Evolutionary conservation across 2,888 invertebrate genomes (phyloP), one percentile per base, ranked within the genome.

Genomic region (Ganaspis brasiliensis): DNA sequence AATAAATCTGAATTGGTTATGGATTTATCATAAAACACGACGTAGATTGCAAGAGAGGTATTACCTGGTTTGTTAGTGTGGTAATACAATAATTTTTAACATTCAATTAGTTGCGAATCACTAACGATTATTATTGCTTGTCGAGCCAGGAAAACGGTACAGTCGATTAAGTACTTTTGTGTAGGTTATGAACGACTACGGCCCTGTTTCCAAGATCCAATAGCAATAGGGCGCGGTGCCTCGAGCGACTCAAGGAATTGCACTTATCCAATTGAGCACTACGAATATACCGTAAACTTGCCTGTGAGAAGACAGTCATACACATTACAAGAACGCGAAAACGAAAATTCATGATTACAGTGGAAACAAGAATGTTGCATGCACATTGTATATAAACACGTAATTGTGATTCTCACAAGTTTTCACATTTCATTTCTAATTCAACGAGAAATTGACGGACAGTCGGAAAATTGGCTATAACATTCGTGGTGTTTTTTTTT

Each of bases 111-210:
- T 63, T 40, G 63, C 63, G 40, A 63, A 63, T 63, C 63, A 63
- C 40, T 63, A 63, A 24, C 63, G 63, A 63, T 63, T 63, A 63
- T 63, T 40, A 63, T 63, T 63, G 63, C 63, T 63, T 63, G 63
- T 63, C 40, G 37, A 21, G 21, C 21, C 8, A 31, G 10, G 63
- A 63, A 63, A 63, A 40, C 63, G 63, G 63, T 63, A 40, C 9
- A 63, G 40, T 63, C 40, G 40, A 63, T 63, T 63, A 63, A n/a
- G 63, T 24, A 40, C 40, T 63, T 63, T 63, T 40, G n/a, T 24
- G 5, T 24, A 57, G 2, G 14, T 57, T 57, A 57, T 57, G 26
- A 26, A 14, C 40, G 40, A 40, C 10, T 61, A 61, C 35, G 61
- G 61, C 21, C 63, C 63, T 40, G 40, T 63, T 40, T 63, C 63